A percentile compares a stretch with the other conserved stretches of the same genome.
Conservation (phyloP, 2,113 vertebrate genomes). For the Melanostigma gelatinosum region DNA sequence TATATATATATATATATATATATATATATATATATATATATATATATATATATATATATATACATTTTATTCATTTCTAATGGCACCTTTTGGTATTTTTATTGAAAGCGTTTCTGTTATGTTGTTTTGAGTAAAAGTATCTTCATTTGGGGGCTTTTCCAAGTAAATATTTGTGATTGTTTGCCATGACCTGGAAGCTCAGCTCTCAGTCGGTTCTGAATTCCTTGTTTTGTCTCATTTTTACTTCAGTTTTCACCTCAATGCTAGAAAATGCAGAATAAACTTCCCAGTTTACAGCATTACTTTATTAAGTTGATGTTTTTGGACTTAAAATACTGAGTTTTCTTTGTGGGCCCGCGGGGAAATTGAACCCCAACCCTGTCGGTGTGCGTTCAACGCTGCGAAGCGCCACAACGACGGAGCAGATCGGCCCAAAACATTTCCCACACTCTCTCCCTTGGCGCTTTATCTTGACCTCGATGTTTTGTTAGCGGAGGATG, state of each 20-base stretch:
- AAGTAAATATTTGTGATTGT: no score
- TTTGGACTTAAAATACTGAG: background rate
- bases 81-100: no score
- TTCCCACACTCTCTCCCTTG: conserved; percentile 15
- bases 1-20: no score
- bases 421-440: conserved; percentile 19
- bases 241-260: background rate
- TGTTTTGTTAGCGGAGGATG: conserved; percentile 21
- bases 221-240: background rate
- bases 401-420: conserved; percentile 14
- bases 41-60: no score
- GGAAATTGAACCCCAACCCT: conserved; percentile 27
- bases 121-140: background rate
- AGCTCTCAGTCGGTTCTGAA: background rate
- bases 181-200: no score
- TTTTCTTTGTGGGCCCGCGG: background rate
- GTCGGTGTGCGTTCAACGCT: conserved; percentile 9
- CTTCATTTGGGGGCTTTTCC: no score
- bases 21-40: no score
- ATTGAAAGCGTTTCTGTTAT: no score
- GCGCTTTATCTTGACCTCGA: background rate
- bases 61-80: no score
- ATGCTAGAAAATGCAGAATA: background rate
- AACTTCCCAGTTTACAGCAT: background rate
- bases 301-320: background rate